Base-by-base conservation (phyloP, 2,113 vertebrate species). In the Leptobrachium ailaonicum region DNA sequence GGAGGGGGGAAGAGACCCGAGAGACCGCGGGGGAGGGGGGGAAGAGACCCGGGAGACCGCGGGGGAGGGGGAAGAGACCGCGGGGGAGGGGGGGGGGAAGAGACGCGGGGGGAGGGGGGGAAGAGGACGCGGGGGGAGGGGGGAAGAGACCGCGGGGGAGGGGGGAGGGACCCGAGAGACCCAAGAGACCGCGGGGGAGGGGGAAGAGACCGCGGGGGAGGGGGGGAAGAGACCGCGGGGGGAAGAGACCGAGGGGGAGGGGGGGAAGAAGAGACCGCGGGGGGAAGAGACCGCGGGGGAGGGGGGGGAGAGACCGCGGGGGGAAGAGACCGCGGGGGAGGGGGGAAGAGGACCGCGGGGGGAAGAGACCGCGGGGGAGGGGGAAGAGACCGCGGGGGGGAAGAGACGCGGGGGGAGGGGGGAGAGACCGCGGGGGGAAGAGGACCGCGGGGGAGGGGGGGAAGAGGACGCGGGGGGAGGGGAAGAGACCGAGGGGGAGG, bases 301-400 rank as follows among this genome's bases (percentile, higher is more conserved):
- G n/a, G 8, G 42, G 70, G 8, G n/a, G 42, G 8, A 13, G 2
- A 71, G 13, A n/a, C n/a, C n/a, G n/a, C n/a, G n/a, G n/a, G n/a
- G n/a, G n/a, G n/a, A n/a, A n/a, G n/a, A n/a, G n/a, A n/a, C n/a
- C n/a, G n/a, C n/a, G n/a, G 32, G 63, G 32, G 8, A 66, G 63
- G 63, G 6, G n/a, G 32, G n/a, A 2, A 32, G 63, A n/a, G n/a
- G 63, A 20, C 3, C 5, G 7, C 4, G 6, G 32, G 8, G 20
- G 63, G 20, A 20, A 41, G 20, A 41, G 45, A 47, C 45, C 3
- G 45, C 3, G 0, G 1, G 2, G 42, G 3, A 10, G 7, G 2
- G 2, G n/a, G 4, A 62, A 12, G 58, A 12, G 3, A 2, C 4
- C 3, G 58, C 3, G 58, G 0, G 0, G 64, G 0, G 3, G 0